Evolutionary conservation across 2,113 vertebrate species (phyloP), one percentile per base, ranked within the genome.

Genomic region (Menura novaehollandiae): DNA sequence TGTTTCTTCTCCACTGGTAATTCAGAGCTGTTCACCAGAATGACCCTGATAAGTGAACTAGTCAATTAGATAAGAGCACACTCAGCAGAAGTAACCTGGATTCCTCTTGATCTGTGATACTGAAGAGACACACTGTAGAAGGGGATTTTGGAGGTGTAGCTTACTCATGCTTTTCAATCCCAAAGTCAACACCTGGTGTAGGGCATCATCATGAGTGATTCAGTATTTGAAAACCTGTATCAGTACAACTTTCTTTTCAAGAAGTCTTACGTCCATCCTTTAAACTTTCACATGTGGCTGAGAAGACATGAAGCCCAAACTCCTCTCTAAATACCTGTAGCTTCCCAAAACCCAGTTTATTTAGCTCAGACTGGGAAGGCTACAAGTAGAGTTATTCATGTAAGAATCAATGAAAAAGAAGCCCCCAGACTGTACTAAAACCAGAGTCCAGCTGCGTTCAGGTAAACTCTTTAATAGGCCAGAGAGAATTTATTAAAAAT

Each of bases 161-260:
- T 39, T 13, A 37, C 26, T 44, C 9, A 8, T 0, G 0, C 8
- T 68, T 71, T 59, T 71, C 53, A 86, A 43, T 53, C 30, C 43
- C 8, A 8, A 86, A 91, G 20, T 33, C 17, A 88, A 15, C 7
- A 51, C 10, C 26, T 39, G 30, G 47, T 43, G 3, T 5, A 28
- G 24, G 24, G 33, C 27, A 53, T 32, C 35, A 56, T 13, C 10
- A 27, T 17, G 26, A 94, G 22, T 6, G 24, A 21, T 20, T 64
- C 9, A 3, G 1, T 23, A 28, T n/a, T 53, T 2, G 1, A 63
- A 53, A 26, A 28, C 15, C 18, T 32, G 2, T 22, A 41, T 19
- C 26, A 56, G 33, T 43, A 71, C 2, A 30, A 51, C 10, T 43
- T 59, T 15, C 11, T 71, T 49, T 74, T 7, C 30, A 74, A 56